Evolutionary conservation across 2,113 vertebrate species (phyloP).

Genomic region (Cromileptes altivelis): DNA sequence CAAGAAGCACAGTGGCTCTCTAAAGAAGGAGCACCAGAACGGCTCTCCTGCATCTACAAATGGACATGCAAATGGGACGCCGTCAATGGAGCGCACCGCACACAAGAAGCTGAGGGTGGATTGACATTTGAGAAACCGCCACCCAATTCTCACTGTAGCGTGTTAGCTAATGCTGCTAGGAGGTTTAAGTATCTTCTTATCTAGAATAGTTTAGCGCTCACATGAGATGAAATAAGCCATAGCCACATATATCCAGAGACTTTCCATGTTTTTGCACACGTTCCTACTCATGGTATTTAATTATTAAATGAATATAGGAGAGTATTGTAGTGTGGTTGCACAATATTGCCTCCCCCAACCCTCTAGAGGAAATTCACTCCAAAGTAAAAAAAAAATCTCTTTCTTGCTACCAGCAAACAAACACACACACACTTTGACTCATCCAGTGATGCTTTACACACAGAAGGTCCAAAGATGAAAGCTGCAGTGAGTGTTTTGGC

Average conservation of each 20-base stretch:
- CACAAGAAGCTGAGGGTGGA: conserved; percentile 91
- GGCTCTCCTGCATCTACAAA: conserved; percentile 86
- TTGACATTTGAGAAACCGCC: conserved; percentile 80
- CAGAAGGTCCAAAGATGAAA: conserved; percentile 52
- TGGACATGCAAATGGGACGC: conserved; percentile 88
- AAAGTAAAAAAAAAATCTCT: conserved; percentile 23
- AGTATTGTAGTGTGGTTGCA: conserved; percentile 42
- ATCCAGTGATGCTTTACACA: conserved; percentile 31
- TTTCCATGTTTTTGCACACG: conserved; percentile 69
- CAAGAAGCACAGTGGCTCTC: conserved; percentile 87
- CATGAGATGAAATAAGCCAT: conserved; percentile 69
- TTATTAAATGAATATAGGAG: conserved; percentile 40
- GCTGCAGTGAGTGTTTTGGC: conserved; percentile 18
- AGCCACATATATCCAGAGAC: conserved; percentile 63
- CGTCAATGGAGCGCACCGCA: conserved; percentile 83
- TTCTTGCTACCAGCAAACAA: conserved; percentile 39
- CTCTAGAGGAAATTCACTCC: conserved; percentile 25
- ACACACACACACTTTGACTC: conserved; percentile 11
- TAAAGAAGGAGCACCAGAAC: conserved; percentile 90
- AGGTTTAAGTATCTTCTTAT: conserved; percentile 44
- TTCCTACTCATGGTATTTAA: conserved; percentile 71
- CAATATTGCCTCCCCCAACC: conserved; percentile 18
- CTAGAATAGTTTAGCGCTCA: conserved; percentile 67
- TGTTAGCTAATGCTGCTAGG: conserved; percentile 63
- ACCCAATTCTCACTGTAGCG: conserved; percentile 44